phyloP scores from a whole-genome alignment of 2,797 vertebrate species.

The Champsocephalus esox region DNA sequence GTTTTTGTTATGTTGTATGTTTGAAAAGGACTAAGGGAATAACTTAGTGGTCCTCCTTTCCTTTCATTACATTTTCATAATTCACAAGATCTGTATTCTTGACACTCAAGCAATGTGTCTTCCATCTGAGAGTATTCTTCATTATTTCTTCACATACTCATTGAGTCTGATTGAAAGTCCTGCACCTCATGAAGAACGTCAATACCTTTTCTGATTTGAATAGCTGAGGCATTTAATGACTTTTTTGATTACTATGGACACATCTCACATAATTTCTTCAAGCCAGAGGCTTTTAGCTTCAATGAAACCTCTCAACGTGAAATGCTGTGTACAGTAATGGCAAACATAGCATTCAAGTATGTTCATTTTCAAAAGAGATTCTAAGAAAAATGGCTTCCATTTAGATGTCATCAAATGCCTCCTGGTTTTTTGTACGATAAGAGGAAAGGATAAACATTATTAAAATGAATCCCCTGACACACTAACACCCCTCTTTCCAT shows the following conservation, averaged over 20 bases:
- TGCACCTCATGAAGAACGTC: neutral
- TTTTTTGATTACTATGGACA: slow-evolving; percentile 1
- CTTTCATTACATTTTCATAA: slow-evolving; percentile 17
- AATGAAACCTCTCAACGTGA: neutral
- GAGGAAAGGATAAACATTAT: slow-evolving; percentile 21
- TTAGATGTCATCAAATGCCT: neutral
- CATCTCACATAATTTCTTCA: slow-evolving; percentile 3
- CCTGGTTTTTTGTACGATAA: slow-evolving; percentile 1
- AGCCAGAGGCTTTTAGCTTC: slow-evolving; percentile 11
- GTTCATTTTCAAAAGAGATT: slow-evolving; percentile 4
- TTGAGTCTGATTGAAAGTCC: slow-evolving; percentile 17
- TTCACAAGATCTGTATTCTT: neutral
- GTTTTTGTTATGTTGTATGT: slow-evolving; percentile 1
- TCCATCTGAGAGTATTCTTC: neutral
- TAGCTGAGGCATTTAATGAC: slow-evolving; percentile 8
- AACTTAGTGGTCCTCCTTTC: neutral
- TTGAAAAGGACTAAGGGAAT: neutral
- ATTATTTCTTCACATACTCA: slow-evolving; percentile 4
- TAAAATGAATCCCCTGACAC: slow-evolving; percentile 6
- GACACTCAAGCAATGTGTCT: neutral
- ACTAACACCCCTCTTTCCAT: slow-evolving; percentile 5
- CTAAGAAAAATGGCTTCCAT: neutral
- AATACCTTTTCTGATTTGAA: slow-evolving; percentile 23
- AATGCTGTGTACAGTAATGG: neutral
- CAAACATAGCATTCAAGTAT: slow-evolving; percentile 17